These are phyloP conservation scores for Meghimatium bilineatum DNA, from an alignment of 2,888 invertebrate genomes.

Conservation along the genomic window DNA sequence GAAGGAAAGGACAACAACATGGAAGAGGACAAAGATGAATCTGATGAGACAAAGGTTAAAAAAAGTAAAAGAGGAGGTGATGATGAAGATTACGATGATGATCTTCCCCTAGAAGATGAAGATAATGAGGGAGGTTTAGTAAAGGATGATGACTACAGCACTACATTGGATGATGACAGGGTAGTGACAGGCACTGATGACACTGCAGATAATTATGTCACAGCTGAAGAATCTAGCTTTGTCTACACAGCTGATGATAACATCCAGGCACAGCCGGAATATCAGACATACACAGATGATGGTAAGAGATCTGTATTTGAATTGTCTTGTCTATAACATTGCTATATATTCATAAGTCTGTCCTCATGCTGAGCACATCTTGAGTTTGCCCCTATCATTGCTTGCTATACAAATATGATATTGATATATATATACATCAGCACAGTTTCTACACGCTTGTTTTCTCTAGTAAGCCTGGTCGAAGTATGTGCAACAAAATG, in stretches of 20 bases:
- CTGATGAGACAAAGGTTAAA: not conserved
- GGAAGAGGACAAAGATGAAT: constrained; percentile 14
- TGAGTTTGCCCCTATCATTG: too few species aligned
- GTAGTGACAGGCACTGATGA: not conserved
- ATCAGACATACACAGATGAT: not conserved
- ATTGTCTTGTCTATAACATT: too few species aligned
- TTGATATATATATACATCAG: too few species aligned
- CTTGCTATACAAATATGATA: too few species aligned
- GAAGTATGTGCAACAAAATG: too few species aligned
- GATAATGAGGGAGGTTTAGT: constrained; percentile 37
- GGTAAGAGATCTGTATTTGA: not conserved
- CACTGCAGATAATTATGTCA: not conserved
- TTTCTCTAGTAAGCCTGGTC: too few species aligned
- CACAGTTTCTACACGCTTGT: too few species aligned
- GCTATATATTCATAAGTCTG: too few species aligned
- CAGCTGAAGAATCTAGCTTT: not conserved
- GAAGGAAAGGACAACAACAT: not conserved
- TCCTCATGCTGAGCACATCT: too few species aligned
- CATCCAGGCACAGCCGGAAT: not conserved
- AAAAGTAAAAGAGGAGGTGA: not conserved
- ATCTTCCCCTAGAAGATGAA: constrained; percentile 29
- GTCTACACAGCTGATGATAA: not conserved
- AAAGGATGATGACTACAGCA: constrained; percentile 5
- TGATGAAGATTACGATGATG: constrained; percentile 42
- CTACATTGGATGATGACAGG: not conserved